Evolutionary conservation across 2,113 vertebrate genomes (phyloP).

Genomic region (Engraulis encrasicolus): DNA sequence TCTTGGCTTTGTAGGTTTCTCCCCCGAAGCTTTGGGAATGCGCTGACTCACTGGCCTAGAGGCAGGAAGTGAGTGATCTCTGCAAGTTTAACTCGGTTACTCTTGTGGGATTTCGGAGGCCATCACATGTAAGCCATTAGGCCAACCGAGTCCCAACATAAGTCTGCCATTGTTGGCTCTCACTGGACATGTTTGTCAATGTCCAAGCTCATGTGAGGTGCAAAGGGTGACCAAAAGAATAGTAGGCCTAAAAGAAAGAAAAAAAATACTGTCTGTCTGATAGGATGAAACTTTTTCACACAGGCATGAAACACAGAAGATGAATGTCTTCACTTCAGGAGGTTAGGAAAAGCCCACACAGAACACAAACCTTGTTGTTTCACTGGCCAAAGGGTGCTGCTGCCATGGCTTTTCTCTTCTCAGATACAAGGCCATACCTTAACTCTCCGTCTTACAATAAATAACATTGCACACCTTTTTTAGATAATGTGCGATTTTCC

Average conservation of each 20-base stretch:
- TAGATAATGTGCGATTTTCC: slow-evolving; percentile 25
- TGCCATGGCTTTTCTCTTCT: slow-evolving; percentile 39
- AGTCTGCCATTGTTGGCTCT: slow-evolving; percentile 2
- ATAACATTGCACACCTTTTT: slow-evolving; percentile 24
- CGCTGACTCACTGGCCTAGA: slow-evolving; percentile 25
- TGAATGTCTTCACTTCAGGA: slow-evolving; percentile 33
- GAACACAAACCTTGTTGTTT: slow-evolving; percentile 23
- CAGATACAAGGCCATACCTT: slow-evolving; percentile 29
- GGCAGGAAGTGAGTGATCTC: neutral
- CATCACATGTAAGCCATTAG: neutral
- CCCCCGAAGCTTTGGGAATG: neutral
- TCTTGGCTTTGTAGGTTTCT: neutral
- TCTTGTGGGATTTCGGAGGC: neutral
- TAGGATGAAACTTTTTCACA: neutral
- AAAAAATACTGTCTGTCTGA: neutral
- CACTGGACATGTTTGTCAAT: neutral
- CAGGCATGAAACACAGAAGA: slow-evolving; percentile 27
- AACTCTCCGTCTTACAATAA: slow-evolving; percentile 49
- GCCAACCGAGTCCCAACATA: neutral
- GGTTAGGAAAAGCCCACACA: neutral
- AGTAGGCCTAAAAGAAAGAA: neutral
- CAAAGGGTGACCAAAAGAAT: neutral
- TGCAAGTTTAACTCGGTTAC: neutral
- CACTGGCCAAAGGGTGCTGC: slow-evolving; percentile 29
- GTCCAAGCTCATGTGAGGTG: neutral